phyloP scores from a whole-genome alignment of 2,797 vertebrate genomes.

The Anguilla obscura region DNA sequence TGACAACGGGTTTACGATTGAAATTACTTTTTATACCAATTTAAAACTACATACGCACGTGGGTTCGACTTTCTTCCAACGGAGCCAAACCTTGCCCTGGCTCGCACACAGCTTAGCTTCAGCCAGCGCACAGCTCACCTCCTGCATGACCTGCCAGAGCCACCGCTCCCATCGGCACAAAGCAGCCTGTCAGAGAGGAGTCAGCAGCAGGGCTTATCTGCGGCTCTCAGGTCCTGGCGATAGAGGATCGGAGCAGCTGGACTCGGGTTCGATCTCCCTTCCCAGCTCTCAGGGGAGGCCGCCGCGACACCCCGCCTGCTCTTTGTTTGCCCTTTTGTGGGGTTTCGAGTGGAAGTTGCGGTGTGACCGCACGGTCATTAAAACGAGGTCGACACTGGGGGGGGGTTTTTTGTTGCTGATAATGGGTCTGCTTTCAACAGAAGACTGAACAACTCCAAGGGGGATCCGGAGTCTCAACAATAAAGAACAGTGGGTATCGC shows the following conservation, averaged over 20 bases:
- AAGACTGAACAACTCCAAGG: neutral
- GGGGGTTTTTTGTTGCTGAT: neutral
- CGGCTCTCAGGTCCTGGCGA: neutral
- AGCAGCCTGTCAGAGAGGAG: neutral
- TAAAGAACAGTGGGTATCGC: neutral
- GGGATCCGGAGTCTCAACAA: neutral
- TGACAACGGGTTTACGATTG: neutral
- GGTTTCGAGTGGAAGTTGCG: neutral
- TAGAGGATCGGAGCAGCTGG: neutral
- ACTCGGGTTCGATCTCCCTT: neutral
- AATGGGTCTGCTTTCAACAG: neutral
- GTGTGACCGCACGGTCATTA: neutral
- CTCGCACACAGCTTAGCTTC: neutral
- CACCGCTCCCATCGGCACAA: neutral
- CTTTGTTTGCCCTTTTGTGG: neutral
- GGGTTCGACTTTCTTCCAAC: neutral
- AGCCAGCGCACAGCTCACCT: neutral
- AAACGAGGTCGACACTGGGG: neutral
- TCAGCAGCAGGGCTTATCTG: neutral
- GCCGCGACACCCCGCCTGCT: neutral
- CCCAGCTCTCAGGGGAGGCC: neutral
- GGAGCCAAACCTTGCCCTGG: neutral
- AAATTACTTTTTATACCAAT: neutral
- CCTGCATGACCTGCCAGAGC: neutral
- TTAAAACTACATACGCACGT: neutral